Base-by-base conservation (phyloP, 2,113 vertebrate genomes). In the Gambusia affinis region DNA sequence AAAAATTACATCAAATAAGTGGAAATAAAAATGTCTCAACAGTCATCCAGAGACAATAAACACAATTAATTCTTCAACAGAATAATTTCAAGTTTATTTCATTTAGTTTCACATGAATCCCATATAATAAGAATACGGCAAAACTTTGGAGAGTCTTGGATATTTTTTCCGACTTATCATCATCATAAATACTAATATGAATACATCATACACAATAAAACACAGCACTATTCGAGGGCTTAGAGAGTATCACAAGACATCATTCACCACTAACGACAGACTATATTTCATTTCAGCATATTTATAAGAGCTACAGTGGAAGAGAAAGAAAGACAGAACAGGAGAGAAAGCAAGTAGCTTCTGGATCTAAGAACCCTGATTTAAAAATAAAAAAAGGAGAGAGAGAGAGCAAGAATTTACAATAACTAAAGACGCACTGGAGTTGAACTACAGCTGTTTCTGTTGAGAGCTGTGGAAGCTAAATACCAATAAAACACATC, bases 71-170 rank as follows among this genome's bases (percentile, higher is more conserved):
- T 89, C 87, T 88, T 91, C 90, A 92, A 93, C 90, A 92, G 91
- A 93, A 94, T 94, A 92, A 93, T 93, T 91, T 92, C 84, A 92
- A 92, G 86, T 94, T 94, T 94, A 94, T 94, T 94, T 93, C 67
- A 91, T 90, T 91, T 94, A 31, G 85, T 94, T 92, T 94, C 88
- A 94, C 92, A 91, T 85, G 91, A 84, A 94, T 90, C 89, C 92
- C 91, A 94, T 92, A 92, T 80, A 92, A 90, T 92, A 92, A 94
- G 92, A 94, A 92, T 92, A 94, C 92, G 93, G 79, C 72, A 89
- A 86, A 92, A 88, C 89, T 93, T 83, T 88, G 90, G 85, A 91
- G 87, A 89, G 81, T 87, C 82, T 92, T 80, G 81, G 77, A 90
- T 87, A 75, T 81, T 87, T 86, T 87, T 85, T 86, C 81, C 84